Evolutionary conservation across 1,140 invertebrate species (phyloP).

Genomic region (Anastrepha ludens): DNA sequence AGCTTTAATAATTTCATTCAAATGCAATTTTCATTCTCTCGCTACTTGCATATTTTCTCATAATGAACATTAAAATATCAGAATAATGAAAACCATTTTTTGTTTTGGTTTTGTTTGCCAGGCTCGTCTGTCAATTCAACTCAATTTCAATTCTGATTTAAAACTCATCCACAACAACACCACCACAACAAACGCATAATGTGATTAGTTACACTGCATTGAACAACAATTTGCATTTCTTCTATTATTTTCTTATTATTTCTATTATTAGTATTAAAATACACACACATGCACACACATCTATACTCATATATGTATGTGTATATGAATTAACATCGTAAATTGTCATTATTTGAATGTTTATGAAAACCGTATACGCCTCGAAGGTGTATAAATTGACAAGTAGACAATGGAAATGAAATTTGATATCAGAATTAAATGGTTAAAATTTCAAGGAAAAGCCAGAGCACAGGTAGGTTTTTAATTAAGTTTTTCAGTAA

Average conservation of each 20-base stretch:
- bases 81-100: too few species aligned
- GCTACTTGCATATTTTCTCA: neutral
- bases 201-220: neutral
- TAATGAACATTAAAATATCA: neutral
- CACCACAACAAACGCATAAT: neutral
- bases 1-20: neutral
- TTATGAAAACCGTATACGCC: neutral
- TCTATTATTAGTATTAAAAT: too few species aligned
- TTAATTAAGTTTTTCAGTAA: neutral
- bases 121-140: too few species aligned
- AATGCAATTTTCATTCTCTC: neutral
- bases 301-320: neutral
- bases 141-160: too few species aligned
- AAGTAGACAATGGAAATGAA: neutral
- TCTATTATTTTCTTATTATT: too few species aligned
- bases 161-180: too few species aligned
- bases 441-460: neutral
- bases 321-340: neutral
- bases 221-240: neutral
- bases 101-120: too few species aligned
- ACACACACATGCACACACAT: too few species aligned
- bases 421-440: neutral
- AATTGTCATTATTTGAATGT: neutral
- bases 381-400: neutral
- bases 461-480: neutral